Evolutionary conservation across 2,113 vertebrate species (phyloP).

Genomic region (Patagioenas fasciata): DNA sequence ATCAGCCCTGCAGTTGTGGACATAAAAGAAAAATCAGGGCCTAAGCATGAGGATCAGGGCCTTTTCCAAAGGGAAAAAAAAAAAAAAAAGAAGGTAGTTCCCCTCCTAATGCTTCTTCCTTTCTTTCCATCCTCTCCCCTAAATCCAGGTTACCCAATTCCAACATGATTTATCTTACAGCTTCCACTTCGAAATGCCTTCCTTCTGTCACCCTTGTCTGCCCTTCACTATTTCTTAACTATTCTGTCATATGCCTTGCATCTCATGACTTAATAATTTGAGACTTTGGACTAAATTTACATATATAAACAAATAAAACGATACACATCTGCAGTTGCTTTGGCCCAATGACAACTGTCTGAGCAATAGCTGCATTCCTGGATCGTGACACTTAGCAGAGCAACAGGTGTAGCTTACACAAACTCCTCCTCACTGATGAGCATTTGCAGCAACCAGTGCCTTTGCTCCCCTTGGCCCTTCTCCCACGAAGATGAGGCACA

Average conservation of each 20-base stretch:
- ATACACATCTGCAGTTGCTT: background rate
- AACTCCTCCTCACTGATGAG: background rate
- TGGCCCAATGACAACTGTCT: conserved; percentile 6
- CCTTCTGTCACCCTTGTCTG: conserved; percentile 17
- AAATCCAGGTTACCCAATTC: conserved; percentile 49
- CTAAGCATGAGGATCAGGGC: background rate
- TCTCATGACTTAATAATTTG: background rate
- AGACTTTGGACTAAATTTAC: conserved; percentile 27
- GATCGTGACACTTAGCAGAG: background rate
- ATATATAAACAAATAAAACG: conserved; percentile 56
- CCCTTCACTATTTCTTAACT: conserved; percentile 1
- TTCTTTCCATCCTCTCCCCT: conserved; percentile 61
- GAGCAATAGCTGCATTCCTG: conserved; percentile 19
- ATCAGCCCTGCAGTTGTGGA: background rate
- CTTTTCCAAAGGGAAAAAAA: background rate
- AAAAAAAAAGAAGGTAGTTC: background rate
- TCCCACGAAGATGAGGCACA: background rate
- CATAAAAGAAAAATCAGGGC: background rate
- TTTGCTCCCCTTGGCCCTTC: background rate
- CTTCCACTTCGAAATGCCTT: conserved; percentile 22
- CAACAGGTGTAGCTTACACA: background rate
- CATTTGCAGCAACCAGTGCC: background rate
- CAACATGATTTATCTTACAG: conserved; percentile 10
- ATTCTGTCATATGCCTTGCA: conserved; percentile 7
- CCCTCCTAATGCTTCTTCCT: background rate